A percentile compares a stretch with the other conserved stretches of the same genome.
Conservation (phyloP, 2,113 vertebrate genomes). For the human (Homo sapiens) region GRCh38 chr6:160714501-160715000, state of each 20-base stretch:
- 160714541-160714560: not conserved
- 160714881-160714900: conserved; percentile 92
- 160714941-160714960: rapidly evolving
- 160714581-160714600: not conserved
- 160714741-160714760: not conserved
- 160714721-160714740: too few species aligned
- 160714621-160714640: not conserved
- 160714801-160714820: conserved; percentile 93
- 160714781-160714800: conserved; percentile 85
- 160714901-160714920: conserved; percentile 90
- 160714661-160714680: rapidly evolving
- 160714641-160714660: not conserved
- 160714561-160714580: not conserved
- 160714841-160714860: conserved; percentile 85
- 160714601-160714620: not conserved
- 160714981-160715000: not conserved
- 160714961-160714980: rapidly evolving
- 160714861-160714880: conserved; percentile 90
- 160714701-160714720: not conserved
- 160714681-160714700: not conserved
- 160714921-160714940: rapidly evolving
- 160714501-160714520: not conserved
- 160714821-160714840: conserved; percentile 91
- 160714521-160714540: not conserved
- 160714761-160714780: not conserved